Percentiles rank a stretch among this genome's conserved stretches.
Conservation (phyloP, 2,888 invertebrate genomes). For the Drosophila cracens region DNA sequence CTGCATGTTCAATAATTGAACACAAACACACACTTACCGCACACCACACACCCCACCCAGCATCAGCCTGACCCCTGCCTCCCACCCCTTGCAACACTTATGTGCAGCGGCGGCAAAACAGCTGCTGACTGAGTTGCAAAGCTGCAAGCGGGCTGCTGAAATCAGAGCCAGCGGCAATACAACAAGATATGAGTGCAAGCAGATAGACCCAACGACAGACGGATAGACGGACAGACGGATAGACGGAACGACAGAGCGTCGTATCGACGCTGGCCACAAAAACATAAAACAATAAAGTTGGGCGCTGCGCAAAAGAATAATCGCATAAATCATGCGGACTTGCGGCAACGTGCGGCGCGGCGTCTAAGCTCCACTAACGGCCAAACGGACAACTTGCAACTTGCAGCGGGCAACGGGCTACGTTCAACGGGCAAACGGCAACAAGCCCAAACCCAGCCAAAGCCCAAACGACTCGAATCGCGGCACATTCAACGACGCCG, state of each 20-base stretch:
- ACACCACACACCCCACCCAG: neutral
- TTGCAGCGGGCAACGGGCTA: slow-evolving; percentile 34
- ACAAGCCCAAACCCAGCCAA: slow-evolving; percentile 28
- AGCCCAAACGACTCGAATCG: slow-evolving; percentile 14
- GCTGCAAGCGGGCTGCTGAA: slow-evolving; percentile 53
- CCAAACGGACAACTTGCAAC: slow-evolving; percentile 23
- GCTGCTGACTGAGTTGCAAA: slow-evolving; percentile 54
- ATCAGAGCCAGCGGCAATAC: slow-evolving; percentile 60
- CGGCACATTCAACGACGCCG: slow-evolving; percentile 6
- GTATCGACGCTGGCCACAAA: slow-evolving; percentile 62
- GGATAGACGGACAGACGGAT: slow-evolving; percentile 1
- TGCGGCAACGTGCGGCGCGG: slow-evolving; percentile 62
- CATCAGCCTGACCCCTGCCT: neutral
- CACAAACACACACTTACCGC: slow-evolving; percentile 32
- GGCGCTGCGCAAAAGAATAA: slow-evolving; percentile 79
- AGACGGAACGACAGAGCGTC: slow-evolving; percentile 8
- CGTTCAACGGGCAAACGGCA: slow-evolving; percentile 26
- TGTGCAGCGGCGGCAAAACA: slow-evolving; percentile 39
- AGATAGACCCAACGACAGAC: slow-evolving; percentile 23
- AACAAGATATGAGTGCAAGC: slow-evolving; percentile 60
- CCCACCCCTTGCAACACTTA: slow-evolving; percentile 23
- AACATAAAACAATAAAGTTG: slow-evolving; percentile 79
- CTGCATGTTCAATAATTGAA: slow-evolving; percentile 59
- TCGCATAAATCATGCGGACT: slow-evolving; percentile 80
- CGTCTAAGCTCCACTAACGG: slow-evolving; percentile 75